Base-by-base conservation (phyloP, 2,888 invertebrate species). In the Melanophora roralis region DNA sequence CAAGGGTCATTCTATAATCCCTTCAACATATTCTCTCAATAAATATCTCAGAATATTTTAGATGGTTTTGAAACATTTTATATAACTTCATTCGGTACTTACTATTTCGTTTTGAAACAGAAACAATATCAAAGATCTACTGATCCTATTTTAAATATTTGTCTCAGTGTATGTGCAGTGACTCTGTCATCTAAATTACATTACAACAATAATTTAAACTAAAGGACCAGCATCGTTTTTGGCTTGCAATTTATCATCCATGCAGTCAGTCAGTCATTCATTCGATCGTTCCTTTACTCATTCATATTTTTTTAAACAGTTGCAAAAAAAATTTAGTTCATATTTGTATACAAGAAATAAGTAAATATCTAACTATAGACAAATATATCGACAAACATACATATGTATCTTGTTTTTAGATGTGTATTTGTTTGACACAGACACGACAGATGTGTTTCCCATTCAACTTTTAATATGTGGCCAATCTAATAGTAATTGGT, bases 381-480 rank as follows among this genome's bases (percentile, higher is more conserved):
- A 2, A 47, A 19, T 53, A 55, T 73, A 60, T 71, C n/a, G 40
- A 64, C 75, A 27, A 6, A 5, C 65, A 62, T 73, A 47, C 69
- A 27, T 49, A 4, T 55, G 9, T 68, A 47, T n/a, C n/a, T 49
- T 71, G 32, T 47, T 38, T 59, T n/a, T n/a, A n/a, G n/a, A 14
- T 55, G 38, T 69, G 67, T 55, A 64, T 62, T 59, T 82, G 68
- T 69, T 78, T 83, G 82, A 85, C 83, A 85, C 83, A 83, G 83
- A 83, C 82, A 83, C 88, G 89, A 89, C 89, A 89, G 89, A 89
- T 89, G 89, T 88, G 89, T 87, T 89, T 88, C 89, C 87, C 88
- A 89, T 89, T 89, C 89, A 88, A 88, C 85, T 88, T 89, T 89
- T 89, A 89, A 89, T 89, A 89, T 86, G 88, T 87, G 89, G 89